Evolutionary conservation across 1,140 invertebrate species (phyloP).

Genomic region (Pararge aegeria): DNA sequence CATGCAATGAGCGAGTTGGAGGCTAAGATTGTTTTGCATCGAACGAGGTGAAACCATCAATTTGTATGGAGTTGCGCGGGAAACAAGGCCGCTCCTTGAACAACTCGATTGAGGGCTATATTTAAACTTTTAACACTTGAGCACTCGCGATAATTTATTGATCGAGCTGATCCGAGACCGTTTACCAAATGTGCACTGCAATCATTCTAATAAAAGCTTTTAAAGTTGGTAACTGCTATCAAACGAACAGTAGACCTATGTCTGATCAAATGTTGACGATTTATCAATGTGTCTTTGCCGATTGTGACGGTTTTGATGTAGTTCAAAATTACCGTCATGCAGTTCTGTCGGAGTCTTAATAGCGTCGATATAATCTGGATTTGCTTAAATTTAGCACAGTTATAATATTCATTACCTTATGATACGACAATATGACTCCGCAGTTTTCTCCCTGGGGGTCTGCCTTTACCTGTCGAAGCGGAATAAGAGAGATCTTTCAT

Average conservation of each 20-base stretch:
- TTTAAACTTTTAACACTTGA: conserved; percentile 18
- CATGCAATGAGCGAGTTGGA: conserved; percentile 54
- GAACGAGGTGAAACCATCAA: conserved; percentile 70
- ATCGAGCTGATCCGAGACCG: neutral
- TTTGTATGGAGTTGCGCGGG: conserved; percentile 45
- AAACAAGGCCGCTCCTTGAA: conserved; percentile 18
- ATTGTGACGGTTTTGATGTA: too few relatives aligned
- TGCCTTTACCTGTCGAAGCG: too few relatives aligned
- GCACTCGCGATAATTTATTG: conserved; percentile 1
- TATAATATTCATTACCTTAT: too few relatives aligned
- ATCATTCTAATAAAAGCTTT: conserved; percentile 1
- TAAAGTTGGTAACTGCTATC: neutral
- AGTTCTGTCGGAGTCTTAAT: too few relatives aligned
- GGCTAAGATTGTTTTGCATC: conserved; percentile 65
- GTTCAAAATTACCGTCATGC: too few relatives aligned
- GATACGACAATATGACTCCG: too few relatives aligned
- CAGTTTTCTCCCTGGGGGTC: too few relatives aligned
- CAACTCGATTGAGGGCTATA: conserved; percentile 12
- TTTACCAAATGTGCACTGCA: neutral
- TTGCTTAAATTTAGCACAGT: too few relatives aligned
- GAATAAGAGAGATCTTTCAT: too few relatives aligned
- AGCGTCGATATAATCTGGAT: too few relatives aligned
- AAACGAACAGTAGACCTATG: too few relatives aligned
- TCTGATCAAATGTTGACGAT: neutral
- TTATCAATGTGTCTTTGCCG: too few relatives aligned